Evolutionary conservation across 1,140 invertebrate species (phyloP).

Genomic region (Sminthurinus signatus): DNA sequence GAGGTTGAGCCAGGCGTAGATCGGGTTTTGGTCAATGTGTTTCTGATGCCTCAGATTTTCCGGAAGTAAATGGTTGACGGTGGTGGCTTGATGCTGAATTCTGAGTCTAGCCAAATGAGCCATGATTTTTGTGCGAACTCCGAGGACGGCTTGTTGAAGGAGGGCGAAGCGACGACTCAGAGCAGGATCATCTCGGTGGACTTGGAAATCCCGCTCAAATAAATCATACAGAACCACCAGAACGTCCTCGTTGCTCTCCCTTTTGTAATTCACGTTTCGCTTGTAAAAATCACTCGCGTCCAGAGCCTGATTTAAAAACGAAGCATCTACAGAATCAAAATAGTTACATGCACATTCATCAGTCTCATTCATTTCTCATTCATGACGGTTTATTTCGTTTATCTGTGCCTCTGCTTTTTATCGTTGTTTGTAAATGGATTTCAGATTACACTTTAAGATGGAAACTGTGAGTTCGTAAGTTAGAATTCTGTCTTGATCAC

Average conservation of each 20-base stretch:
- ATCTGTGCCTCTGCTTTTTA: no score
- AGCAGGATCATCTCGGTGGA: slow-evolving; percentile 11
- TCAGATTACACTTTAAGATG: slow-evolving; percentile 20
- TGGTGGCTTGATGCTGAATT: slow-evolving; percentile 28
- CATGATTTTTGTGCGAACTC: slow-evolving; percentile 29
- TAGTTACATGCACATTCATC: no score
- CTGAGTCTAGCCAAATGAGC: slow-evolving; percentile 29
- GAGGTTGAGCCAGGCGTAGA: slow-evolving; percentile 32
- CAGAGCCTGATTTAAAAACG: slow-evolving; percentile 25
- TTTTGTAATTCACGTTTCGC: slow-evolving; percentile 6
- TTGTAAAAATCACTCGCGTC: slow-evolving; percentile 18
- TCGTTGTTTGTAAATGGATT: no score
- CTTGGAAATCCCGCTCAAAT: slow-evolving; percentile 25
- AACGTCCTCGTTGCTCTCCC: slow-evolving; percentile 20
- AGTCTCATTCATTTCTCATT: no score
- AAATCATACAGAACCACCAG: slow-evolving; percentile 32
- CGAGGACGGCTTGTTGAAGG: slow-evolving; percentile 18
- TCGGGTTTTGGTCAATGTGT: slow-evolving; percentile 32
- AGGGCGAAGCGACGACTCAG: slow-evolving; percentile 2
- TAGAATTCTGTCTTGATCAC: slow-evolving; percentile 27
- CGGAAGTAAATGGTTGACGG: slow-evolving; percentile 23
- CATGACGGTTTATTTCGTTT: no score
- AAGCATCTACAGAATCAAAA: slow-evolving; percentile 13
- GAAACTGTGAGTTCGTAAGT: slow-evolving; percentile 29
- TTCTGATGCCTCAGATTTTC: slow-evolving; percentile 22